Evolutionary conservation across 2,888 invertebrate genomes (phyloP).

Genomic region (Flexamia atlantica): DNA sequence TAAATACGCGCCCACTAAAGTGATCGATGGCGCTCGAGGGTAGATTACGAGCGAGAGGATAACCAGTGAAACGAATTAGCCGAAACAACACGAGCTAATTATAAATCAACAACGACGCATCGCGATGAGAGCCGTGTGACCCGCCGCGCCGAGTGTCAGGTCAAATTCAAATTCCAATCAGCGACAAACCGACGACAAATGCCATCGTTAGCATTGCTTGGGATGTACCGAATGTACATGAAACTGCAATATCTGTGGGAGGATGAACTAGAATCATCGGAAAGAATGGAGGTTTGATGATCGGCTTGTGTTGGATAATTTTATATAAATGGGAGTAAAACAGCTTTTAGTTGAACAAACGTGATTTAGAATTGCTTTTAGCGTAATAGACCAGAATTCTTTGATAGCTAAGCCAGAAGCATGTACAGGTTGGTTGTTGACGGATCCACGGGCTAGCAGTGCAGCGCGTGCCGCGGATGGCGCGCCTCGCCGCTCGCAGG

Average conservation of each 20-base stretch:
- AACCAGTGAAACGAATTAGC: constrained; percentile 12
- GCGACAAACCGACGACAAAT: constrained; percentile 10
- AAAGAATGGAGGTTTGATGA: no score
- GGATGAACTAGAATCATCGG: no score
- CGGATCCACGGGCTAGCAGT: no score
- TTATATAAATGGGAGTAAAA: no score
- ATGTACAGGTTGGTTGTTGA: no score
- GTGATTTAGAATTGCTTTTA: no score
- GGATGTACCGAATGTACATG: not conserved
- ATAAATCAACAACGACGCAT: constrained; percentile 34
- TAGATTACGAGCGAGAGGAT: not conserved
- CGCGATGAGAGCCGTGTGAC: not conserved
- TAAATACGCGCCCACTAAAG: not conserved
- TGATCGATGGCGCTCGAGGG: not conserved
- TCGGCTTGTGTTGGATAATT: no score
- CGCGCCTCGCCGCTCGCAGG: no score
- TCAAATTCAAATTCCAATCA: not conserved
- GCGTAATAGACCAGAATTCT: no score
- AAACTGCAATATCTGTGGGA: not conserved
- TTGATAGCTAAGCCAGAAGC: no score
- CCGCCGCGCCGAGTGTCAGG: not conserved
- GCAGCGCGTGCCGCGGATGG: no score
- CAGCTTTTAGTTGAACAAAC: no score
- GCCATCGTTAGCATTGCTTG: constrained; percentile 16
- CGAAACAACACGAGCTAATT: constrained; percentile 18